Evolutionary conservation across 2,888 invertebrate species (phyloP).

Genomic region (Limnephilus auricula): DNA sequence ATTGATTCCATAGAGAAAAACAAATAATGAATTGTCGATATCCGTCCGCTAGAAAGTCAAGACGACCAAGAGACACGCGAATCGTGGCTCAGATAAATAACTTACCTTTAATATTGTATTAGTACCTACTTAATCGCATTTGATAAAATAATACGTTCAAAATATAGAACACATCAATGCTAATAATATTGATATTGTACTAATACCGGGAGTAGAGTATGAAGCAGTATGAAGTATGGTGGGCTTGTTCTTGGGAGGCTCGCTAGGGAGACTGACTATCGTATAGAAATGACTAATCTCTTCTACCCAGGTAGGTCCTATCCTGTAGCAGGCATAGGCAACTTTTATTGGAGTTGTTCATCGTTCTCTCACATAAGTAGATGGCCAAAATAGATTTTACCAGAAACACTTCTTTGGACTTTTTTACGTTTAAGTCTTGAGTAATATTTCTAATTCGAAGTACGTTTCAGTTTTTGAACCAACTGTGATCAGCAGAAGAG

Average conservation of each 20-base stretch:
- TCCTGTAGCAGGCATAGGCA: neutral
- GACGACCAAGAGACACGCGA: neutral
- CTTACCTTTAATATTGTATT: neutral
- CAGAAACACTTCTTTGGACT: too few relatives aligned
- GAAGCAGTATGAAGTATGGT: too few relatives aligned
- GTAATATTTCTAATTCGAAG: too few relatives aligned
- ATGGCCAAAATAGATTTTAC: too few relatives aligned
- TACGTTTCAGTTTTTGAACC: too few relatives aligned
- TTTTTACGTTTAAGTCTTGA: too few relatives aligned
- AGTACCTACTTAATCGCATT: neutral
- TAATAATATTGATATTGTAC: too few relatives aligned
- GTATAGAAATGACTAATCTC: neutral
- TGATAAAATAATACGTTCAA: neutral
- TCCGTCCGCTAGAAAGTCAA: neutral
- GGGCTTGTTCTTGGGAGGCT: neutral
- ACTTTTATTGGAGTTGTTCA: neutral
- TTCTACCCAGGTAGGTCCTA: neutral
- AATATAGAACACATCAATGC: neutral
- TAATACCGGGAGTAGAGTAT: neutral
- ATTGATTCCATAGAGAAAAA: slow-evolving; percentile 22
- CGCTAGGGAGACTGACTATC: neutral
- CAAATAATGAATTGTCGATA: slow-evolving; percentile 29
- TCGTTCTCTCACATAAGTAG: too few relatives aligned
- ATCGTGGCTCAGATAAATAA: neutral
- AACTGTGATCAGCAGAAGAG: too few relatives aligned